phyloP scores from a whole-genome alignment of 2,113 vertebrate genomes.

The Phaethornis superciliosus region DNA sequence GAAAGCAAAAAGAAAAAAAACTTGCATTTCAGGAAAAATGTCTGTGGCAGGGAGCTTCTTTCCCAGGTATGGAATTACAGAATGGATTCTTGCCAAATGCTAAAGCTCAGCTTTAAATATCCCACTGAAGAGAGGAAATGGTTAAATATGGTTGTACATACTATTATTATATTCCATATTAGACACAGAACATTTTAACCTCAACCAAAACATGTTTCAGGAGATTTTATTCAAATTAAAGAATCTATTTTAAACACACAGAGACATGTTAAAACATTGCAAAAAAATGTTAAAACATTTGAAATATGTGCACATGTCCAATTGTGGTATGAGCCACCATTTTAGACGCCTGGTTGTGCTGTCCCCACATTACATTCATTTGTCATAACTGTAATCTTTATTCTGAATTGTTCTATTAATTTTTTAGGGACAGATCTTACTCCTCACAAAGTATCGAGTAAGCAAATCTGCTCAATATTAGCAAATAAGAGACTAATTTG shows the following conservation, averaged over 20 bases:
- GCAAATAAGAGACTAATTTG: background rate
- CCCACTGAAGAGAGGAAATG: background rate
- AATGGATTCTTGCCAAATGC: background rate
- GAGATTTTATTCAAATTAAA: background rate
- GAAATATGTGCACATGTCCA: background rate
- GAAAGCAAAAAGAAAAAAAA: background rate
- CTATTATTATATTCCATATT: background rate
- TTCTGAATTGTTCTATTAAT: background rate
- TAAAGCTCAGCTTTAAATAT: background rate
- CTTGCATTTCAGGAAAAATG: background rate
- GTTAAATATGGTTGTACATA: background rate
- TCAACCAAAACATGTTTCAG: background rate
- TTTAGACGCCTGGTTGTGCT: background rate
- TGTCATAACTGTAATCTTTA: background rate
- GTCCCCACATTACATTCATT: background rate
- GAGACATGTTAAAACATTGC: background rate
- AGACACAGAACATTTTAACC: background rate
- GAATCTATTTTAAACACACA: background rate
- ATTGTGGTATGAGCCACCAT: background rate
- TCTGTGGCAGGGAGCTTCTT: background rate
- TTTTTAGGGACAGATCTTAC: background rate
- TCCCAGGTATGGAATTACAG: background rate
- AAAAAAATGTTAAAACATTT: background rate
- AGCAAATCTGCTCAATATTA: background rate
- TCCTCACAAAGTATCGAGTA: background rate